A percentile compares a stretch with the other conserved stretches of the same genome.
phyloP scores from a whole-genome alignment of 2,797 vertebrate species.

The Taenioides sp. region DNA sequence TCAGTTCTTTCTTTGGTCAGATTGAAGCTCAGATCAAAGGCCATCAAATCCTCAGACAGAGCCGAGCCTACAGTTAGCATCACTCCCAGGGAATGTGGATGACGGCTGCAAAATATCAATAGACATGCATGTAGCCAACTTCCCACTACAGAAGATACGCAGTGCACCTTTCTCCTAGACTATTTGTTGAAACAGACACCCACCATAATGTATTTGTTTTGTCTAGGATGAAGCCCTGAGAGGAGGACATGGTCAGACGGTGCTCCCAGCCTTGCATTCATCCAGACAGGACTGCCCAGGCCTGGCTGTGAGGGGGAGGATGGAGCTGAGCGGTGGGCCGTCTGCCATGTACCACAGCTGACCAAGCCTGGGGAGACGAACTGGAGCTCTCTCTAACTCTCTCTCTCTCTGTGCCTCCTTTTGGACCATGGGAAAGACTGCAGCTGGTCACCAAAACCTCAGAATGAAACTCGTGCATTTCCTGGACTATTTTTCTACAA shows the following conservation, averaged over 20 bases:
- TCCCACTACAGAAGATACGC: neutral
- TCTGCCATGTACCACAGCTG: conserved; percentile 37
- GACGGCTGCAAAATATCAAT: too few species aligned
- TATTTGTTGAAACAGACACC: neutral
- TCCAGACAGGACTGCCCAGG: neutral
- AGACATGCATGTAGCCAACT: too few species aligned
- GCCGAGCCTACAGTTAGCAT: too few species aligned
- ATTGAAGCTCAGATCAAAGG: too few species aligned
- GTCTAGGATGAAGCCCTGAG: conserved; percentile 44
- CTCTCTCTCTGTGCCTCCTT: conserved; percentile 14
- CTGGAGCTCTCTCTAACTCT: conserved; percentile 19
- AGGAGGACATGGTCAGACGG: conserved; percentile 45
- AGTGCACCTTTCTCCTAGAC: neutral
- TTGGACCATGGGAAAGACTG: conserved; percentile 47
- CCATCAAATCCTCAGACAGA: too few species aligned
- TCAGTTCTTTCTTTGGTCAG: too few species aligned
- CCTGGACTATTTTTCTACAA: conserved; percentile 15
- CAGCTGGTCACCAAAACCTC: conserved; percentile 43
- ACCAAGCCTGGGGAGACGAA: conserved; percentile 9
- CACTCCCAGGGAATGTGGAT: too few species aligned
- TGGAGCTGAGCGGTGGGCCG: conserved; percentile 13
- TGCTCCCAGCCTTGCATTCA: conserved; percentile 24
- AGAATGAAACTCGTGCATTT: conserved; percentile 15
- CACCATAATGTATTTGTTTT: conserved; percentile 24
- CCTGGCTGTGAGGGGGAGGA: neutral